phyloP scores from a whole-genome alignment of 1,140 invertebrate genomes.

The Yoshiicerus persimilis region DNA sequence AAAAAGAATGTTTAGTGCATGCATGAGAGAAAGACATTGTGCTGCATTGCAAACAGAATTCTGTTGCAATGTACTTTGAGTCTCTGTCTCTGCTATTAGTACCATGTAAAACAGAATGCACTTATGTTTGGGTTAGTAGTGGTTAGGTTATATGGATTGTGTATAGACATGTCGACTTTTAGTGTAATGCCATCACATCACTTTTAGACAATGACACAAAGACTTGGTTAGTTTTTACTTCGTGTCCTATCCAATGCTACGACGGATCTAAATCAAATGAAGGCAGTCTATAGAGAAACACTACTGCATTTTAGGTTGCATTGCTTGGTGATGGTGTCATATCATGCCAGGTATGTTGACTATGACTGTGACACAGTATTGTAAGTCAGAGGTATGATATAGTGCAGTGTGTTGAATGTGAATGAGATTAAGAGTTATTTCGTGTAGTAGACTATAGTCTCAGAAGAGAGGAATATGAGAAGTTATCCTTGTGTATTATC shows the following conservation, averaged over 20 bases:
- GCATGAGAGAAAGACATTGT: not conserved
- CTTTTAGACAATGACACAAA: not conserved
- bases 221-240: too few relatives aligned
- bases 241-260: too few relatives aligned
- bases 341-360: not conserved
- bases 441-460: too few relatives aligned
- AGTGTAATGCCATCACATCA: not conserved
- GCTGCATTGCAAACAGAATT: not conserved
- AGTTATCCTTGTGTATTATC: not conserved
- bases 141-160: not conserved
- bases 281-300: too few relatives aligned
- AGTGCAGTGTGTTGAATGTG: not conserved
- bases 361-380: not conserved
- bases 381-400: not conserved
- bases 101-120: not conserved
- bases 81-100: not conserved
- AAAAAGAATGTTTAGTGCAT: not conserved
- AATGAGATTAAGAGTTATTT: not conserved
- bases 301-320: too few relatives aligned
- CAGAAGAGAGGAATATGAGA: not conserved
- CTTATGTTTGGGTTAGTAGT: not conserved
- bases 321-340: too few relatives aligned
- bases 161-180: too few relatives aligned
- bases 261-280: too few relatives aligned
- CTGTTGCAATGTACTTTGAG: not conserved